These are phyloP conservation scores for Panthera tigris DNA, from an alignment of 2,113 vertebrate species.

Conservation along the genomic window DNA sequence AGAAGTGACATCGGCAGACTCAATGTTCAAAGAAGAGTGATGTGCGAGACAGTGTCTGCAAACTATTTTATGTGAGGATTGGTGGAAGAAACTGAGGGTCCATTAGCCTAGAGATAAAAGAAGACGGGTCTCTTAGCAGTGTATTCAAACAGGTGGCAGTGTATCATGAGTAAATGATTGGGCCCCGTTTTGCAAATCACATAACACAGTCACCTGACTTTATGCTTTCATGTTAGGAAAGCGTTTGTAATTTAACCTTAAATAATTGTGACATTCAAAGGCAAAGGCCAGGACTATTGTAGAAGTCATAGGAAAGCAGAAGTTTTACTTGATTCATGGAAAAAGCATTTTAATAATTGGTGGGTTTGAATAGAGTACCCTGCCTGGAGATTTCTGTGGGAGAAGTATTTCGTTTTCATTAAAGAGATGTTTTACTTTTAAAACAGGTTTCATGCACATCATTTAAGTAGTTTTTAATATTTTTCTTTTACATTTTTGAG, in stretches of 20 bases:
- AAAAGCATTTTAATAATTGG: neutral
- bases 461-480: slow-evolving; percentile 7
- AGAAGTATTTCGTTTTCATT: neutral
- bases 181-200: neutral
- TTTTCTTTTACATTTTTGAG: neutral
- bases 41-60: neutral
- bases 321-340: neutral
- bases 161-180: neutral
- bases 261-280: slow-evolving; percentile 6
- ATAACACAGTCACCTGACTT: neutral
- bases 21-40: neutral
- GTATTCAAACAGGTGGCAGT: neutral
- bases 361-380: neutral
- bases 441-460: neutral
- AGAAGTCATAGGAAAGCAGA: neutral
- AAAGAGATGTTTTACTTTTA: neutral
- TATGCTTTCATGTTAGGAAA: neutral
- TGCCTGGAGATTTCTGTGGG: neutral
- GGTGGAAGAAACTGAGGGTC: neutral
- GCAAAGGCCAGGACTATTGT: neutral
- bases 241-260: slow-evolving; percentile 37
- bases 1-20: neutral
- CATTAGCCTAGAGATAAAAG: neutral
- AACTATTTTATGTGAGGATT: neutral
- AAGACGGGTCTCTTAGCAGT: neutral